These are phyloP conservation scores for Abscondita cerata DNA, from an alignment of 2,888 invertebrate genomes.

Conservation along the genomic window DNA sequence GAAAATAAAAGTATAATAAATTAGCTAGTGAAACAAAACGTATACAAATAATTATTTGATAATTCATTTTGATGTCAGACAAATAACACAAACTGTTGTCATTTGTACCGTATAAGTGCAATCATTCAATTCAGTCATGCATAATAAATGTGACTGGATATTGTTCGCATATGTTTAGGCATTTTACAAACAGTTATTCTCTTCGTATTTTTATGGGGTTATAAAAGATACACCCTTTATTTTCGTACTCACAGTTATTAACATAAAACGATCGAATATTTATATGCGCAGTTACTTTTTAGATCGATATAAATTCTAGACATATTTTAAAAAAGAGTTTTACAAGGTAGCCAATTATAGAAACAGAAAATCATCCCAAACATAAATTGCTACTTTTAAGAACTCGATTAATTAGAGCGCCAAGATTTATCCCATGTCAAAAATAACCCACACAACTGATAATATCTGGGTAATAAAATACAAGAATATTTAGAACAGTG, in stretches of 20 bases:
- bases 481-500: constrained; percentile 55
- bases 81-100: constrained; percentile 38
- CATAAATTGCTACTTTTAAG: constrained; percentile 44
- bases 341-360: constrained; percentile 49
- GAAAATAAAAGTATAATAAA: constrained; percentile 32
- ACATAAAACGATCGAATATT: constrained; percentile 11
- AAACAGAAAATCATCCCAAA: constrained; percentile 43
- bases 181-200: constrained; percentile 28
- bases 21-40: constrained; percentile 31
- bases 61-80: constrained; percentile 38
- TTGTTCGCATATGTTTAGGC: constrained; percentile 33
- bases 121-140: constrained; percentile 39
- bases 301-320: constrained; percentile 26
- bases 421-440: constrained; percentile 58
- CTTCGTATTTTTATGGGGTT: constrained; percentile 2
- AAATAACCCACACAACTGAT: constrained; percentile 59
- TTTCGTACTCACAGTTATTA: background rate
- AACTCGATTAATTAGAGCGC: constrained; percentile 56
- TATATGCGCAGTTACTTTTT: constrained; percentile 21
- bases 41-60: constrained; percentile 36
- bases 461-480: constrained; percentile 58
- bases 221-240: background rate
- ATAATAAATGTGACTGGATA: constrained; percentile 34
- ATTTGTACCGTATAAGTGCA: constrained; percentile 34
- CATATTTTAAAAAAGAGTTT: constrained; percentile 29